A percentile compares a stretch with the other conserved stretches of the same genome.
These are phyloP conservation scores for Acanthurus leucopareius DNA, from an alignment of 2,797 vertebrate species.

Conservation along the genomic window DNA sequence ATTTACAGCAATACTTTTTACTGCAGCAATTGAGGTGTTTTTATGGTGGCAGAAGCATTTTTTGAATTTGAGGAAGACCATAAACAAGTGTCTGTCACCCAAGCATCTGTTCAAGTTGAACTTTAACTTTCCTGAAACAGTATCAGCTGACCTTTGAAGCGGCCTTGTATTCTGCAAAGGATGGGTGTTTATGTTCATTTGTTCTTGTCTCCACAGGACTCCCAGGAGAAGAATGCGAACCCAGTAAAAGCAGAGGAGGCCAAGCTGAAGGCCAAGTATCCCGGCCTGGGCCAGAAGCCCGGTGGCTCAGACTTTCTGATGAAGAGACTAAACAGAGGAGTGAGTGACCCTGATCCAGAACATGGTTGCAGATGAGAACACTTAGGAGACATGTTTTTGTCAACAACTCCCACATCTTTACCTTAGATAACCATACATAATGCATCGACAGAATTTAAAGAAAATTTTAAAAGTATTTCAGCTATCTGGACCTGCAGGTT, in stretches of 20 bases:
- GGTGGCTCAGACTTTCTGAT: conserved; percentile 97
- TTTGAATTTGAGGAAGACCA: conserved; percentile 4
- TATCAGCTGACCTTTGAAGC: neutral
- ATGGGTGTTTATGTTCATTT: conserved; percentile 20
- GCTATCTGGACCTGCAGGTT: neutral
- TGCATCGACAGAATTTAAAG: too few species aligned
- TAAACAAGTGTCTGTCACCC: conserved; percentile 22
- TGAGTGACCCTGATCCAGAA: conserved; percentile 64
- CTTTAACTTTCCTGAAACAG: neutral
- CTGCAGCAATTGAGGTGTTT: conserved; percentile 13
- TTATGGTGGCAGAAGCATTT: conserved; percentile 13
- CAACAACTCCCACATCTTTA: neutral
- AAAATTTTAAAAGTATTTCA: neutral
- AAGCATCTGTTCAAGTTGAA: conserved; percentile 44
- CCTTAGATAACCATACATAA: neutral
- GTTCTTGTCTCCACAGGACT: conserved; percentile 84
- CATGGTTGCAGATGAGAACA: neutral
- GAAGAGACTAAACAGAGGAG: conserved; percentile 98
- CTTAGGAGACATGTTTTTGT: neutral
- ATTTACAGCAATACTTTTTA: neutral
- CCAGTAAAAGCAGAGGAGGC: conserved; percentile 93
- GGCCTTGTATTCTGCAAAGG: conserved; percentile 19
- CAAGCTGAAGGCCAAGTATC: conserved; percentile 96
- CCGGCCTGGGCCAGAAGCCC: conserved; percentile 92
- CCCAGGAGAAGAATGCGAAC: conserved; percentile 91